Base-by-base conservation (phyloP, 2,113 vertebrate genomes). In the Periophthalmodon schlosseri region DNA sequence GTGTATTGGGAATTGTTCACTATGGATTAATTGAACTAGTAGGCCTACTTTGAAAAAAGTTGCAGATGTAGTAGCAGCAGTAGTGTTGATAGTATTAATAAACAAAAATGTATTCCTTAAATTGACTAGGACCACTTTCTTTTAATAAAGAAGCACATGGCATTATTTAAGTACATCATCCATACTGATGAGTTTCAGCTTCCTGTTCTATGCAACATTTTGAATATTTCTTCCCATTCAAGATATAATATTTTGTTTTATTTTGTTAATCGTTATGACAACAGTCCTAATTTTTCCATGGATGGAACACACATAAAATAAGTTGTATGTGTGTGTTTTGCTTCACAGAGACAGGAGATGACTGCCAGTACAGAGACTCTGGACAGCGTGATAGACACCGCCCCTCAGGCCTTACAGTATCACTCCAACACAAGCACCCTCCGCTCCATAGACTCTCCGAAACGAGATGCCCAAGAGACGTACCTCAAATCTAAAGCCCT, bases 401-500 rank as follows among this genome's bases (percentile, higher is more conserved):
- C 92, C 21, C 96, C 95, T 0, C 97, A 98, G 87, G 95, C 96
- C 0, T 94, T 99, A 90, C 95, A 96, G 7, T 98, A 97, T 77
- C 96, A 96, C 3, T 96, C 97, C 75, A 93, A 92, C 80, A 91
- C 94, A 39, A 89, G 83, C 84, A 90, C 91, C 71, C 83, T 96
- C 68, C 91, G 94, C 71, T 90, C 96, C 2, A 36, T 21, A 9
- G 94, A 91, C 75, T 98, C 97, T 58, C 97, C 97, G 1, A 99
- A 96, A 79, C 88, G 95, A 78, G 98, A 99, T 68, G 94, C 96
- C 68, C 94, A 96, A 0, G 97, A 99, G 87, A 92, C 98, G 86
- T 99, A 99, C 92, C 89, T 98, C 89, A 99, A 98, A 80, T 99
- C 98, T 68, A 98, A 97, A 93, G 96, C 94, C 56, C 94, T 99